Percentiles rank a stretch among this genome's conserved stretches.
Conservation (phyloP, 2,113 vertebrate genomes). For the Todiramphus saurophagus region DNA sequence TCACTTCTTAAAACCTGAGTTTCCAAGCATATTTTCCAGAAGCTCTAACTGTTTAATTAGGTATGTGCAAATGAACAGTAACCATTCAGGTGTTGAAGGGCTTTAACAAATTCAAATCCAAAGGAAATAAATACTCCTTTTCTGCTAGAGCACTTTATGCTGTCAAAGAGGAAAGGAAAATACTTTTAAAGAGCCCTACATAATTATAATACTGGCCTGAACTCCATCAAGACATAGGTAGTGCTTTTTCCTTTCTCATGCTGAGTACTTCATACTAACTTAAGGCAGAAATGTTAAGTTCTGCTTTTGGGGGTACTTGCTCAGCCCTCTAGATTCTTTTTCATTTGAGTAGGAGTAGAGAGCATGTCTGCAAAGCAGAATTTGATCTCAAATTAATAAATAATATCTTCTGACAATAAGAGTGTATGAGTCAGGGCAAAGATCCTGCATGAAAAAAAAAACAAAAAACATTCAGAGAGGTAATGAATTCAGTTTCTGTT, state of each 20-base stretch:
- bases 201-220: not conserved
- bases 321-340: not conserved
- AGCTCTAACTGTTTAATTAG: conserved; percentile 1
- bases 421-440: not conserved
- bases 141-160: not conserved
- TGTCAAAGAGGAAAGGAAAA: not conserved
- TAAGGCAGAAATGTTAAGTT: not conserved
- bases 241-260: not conserved
- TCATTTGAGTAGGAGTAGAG: not conserved
- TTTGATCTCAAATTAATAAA: not conserved
- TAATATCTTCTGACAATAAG: not conserved
- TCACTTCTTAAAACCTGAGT: not conserved
- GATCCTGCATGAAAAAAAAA: not conserved
- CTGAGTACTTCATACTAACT: not conserved
- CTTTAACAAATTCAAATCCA: not conserved
- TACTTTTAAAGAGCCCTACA: not conserved
- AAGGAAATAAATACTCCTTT: not conserved
- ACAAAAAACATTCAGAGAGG: not conserved
- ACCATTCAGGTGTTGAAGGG: not conserved
- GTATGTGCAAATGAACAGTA: not conserved
- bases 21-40: not conserved
- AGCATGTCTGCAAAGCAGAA: not conserved
- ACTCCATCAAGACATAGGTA: not conserved
- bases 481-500: not conserved
- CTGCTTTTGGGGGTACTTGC: not conserved